Percentiles rank a stretch among this genome's conserved stretches.
phyloP scores from a whole-genome alignment of 2,888 invertebrate species.

The Ormyrus thymus region DNA sequence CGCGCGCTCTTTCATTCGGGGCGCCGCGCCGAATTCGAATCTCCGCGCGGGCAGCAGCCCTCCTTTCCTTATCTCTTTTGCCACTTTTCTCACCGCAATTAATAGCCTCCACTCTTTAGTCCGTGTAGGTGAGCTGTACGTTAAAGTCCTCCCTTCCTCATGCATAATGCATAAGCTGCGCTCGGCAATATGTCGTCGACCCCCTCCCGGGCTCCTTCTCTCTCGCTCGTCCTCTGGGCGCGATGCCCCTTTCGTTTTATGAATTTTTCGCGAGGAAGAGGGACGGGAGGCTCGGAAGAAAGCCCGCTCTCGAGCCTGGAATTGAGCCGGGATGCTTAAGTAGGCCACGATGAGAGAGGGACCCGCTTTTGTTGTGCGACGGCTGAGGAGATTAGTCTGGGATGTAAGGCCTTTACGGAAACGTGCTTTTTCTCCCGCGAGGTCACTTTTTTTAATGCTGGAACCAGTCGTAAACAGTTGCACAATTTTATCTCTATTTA shows the following conservation, averaged over 20 bases:
- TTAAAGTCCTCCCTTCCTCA: conserved; percentile 58
- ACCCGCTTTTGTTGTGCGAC: too few relatives aligned
- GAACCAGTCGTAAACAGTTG: too few relatives aligned
- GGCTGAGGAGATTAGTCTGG: too few relatives aligned
- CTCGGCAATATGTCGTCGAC: conserved; percentile 70
- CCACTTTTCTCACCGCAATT: conserved; percentile 22
- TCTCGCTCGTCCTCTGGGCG: conserved; percentile 35
- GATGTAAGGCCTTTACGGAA: too few relatives aligned
- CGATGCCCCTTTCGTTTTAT: conserved; percentile 66
- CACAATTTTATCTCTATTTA: too few relatives aligned
- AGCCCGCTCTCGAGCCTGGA: background rate
- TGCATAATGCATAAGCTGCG: conserved; percentile 71
- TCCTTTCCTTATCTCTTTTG: background rate
- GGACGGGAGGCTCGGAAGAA: conserved; percentile 9
- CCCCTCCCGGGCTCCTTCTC: background rate
- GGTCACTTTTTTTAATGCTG: too few relatives aligned
- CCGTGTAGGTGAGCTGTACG: background rate
- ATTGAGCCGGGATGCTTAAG: background rate
- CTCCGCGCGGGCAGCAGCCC: background rate
- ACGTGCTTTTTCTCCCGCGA: too few relatives aligned
- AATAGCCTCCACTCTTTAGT: conserved; percentile 36
- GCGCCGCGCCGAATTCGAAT: background rate
- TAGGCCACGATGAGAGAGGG: background rate
- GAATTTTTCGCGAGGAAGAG: conserved; percentile 63
- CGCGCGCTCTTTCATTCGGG: background rate